Evolutionary conservation across 2,888 invertebrate genomes (phyloP), one percentile per base, ranked within the genome.

Genomic region (Agrypnus murinus): DNA sequence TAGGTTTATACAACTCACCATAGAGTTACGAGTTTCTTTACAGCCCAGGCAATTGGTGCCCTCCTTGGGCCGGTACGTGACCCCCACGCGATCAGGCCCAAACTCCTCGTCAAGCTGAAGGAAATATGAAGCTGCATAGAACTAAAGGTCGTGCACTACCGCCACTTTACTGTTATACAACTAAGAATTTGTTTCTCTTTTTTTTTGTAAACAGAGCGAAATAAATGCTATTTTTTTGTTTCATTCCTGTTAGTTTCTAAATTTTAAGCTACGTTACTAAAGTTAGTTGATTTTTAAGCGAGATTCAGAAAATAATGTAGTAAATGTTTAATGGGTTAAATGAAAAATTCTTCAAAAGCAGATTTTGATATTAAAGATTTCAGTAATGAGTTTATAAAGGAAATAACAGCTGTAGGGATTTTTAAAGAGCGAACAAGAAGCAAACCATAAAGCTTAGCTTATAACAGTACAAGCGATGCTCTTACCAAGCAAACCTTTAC

Each of bases 21-120:
- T 90, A 80, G 93, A 92, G 86, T 91, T 90, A 85, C 92, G 91
- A 79, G 91, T 90, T 81, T 92, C 91, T 84, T 91, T 88, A 87
- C 92, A 93, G 85, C 92, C 90, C 83, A 93, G 88, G 86, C 92
- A 93, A 87, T 91, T 91, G 81, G 90, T 89, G 77, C 85, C 83
- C 75, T 85, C 85, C 81, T 86, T 86, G 68, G 90, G 89, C 81
- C 90, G 91, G 87, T 92, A 92, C 80, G 91, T 91, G 78, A 91
- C 91, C 85, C 92, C 92, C 86, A 85, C 84, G 79, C 85, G 84
- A 79, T 86, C 86, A 75, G 83, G 80, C 80, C 88, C 89, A 81
- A 87, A 83, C 80, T 89, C 89, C 84, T 86, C 86, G 84, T 86
- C 86, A 83, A 86, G 85, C 86, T 85, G 83, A 78, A 78, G 80